Evolutionary conservation across 2,113 vertebrate genomes (phyloP).

Genomic region (Gopherus evgoodei): DNA sequence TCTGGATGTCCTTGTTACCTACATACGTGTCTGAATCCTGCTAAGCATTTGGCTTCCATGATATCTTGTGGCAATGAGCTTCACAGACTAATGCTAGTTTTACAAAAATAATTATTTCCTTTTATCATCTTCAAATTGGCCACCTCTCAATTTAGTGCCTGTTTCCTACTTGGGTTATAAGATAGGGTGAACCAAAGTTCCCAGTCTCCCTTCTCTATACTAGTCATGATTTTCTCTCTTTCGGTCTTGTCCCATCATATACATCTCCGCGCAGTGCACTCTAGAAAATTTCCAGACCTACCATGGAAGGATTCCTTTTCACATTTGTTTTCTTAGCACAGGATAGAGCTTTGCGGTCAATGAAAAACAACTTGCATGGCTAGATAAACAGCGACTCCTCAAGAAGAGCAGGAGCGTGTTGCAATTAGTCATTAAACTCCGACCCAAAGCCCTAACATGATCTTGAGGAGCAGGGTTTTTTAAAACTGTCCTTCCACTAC

Average conservation of each 20-base stretch:
- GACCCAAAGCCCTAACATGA: background rate
- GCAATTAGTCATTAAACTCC: background rate
- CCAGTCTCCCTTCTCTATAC: background rate
- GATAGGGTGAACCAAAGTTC: background rate
- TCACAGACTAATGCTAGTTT: background rate
- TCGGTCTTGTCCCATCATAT: background rate
- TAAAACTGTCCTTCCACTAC: background rate
- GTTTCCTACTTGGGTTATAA: accelerated
- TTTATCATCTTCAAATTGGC: background rate
- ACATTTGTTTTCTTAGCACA: background rate
- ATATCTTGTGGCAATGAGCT: background rate
- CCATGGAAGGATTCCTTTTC: background rate
- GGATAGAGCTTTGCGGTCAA: background rate
- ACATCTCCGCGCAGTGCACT: background rate
- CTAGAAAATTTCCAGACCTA: background rate
- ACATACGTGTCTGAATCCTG: background rate
- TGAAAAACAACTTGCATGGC: background rate
- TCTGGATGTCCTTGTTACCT: background rate
- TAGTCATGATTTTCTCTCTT: background rate
- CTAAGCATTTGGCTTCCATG: background rate
- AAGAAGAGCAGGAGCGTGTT: background rate
- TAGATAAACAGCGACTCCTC: background rate
- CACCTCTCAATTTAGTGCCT: background rate
- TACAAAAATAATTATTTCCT: background rate
- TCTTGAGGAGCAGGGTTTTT: background rate